Percentiles rank a stretch among this genome's conserved stretches.
Evolutionary conservation across 2,797 vertebrate species (phyloP).

Genomic region (Cyprinodon diabolis): DNA sequence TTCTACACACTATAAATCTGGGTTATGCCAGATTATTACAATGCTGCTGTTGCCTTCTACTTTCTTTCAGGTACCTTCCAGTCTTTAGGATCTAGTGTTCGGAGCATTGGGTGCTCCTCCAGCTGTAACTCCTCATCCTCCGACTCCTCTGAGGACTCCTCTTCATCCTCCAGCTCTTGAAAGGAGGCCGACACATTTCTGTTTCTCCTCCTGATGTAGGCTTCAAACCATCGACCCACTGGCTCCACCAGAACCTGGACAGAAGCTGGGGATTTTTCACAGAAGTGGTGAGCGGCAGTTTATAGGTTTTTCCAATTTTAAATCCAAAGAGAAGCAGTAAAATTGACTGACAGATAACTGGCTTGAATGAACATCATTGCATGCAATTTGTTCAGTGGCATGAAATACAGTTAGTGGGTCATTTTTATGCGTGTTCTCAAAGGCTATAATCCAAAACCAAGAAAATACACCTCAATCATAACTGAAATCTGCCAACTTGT

Average conservation of each 20-base stretch:
- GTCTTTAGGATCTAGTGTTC: conserved; percentile 98
- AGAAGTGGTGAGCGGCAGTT: neutral
- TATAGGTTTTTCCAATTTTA: neutral
- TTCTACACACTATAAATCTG: too few relatives aligned
- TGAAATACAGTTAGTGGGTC: neutral
- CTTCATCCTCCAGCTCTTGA: conserved; percentile 97
- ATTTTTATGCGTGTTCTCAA: neutral
- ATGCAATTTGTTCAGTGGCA: neutral
- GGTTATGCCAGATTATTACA: neutral
- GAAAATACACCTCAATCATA: too few relatives aligned
- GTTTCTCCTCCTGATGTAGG: conserved; percentile 92
- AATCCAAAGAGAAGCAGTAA: neutral
- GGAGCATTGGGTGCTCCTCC: conserved; percentile 92
- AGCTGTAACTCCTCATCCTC: conserved; percentile 96
- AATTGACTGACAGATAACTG: neutral
- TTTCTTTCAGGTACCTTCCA: conserved; percentile 88
- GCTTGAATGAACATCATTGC: neutral
- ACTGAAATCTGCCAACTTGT: too few relatives aligned
- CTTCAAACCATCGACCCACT: conserved; percentile 98
- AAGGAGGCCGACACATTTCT: conserved; percentile 93
- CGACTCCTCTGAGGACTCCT: conserved; percentile 91
- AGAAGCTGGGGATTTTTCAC: conserved; percentile 76
- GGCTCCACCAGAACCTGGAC: conserved; percentile 94
- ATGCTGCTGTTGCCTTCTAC: neutral
- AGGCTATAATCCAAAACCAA: neutral